Base-by-base conservation (phyloP, 2,888 invertebrate species). In the Eugnorisma glareosa region DNA sequence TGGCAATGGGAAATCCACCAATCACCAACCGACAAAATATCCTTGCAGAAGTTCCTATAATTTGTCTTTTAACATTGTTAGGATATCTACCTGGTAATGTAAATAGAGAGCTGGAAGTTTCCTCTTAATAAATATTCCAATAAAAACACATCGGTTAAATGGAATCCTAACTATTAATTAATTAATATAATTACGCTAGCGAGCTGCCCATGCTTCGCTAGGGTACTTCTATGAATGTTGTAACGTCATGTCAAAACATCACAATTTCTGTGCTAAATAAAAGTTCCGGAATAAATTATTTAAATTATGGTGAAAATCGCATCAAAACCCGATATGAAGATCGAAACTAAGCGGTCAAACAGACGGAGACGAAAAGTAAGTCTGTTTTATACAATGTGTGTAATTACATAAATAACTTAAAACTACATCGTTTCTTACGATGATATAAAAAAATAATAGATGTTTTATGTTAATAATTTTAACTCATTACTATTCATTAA, bases 141-240 rank as follows among this genome's bases (percentile, higher is more conserved):
- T 31, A 37, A 40, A 43, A 57, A 24, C 31, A 43, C 43, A 67
- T 45, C 24, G 51, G 18, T 37, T 37, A 28, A 66, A 24, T 77
- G 28, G 51, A 72, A 72, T 72, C 43, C 21, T 37, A 68, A 61
- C 24, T n/a, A 48, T 73, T 51, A 15, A 48, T 67, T 48, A 63
- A 37, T 54, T 31, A 21, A 61, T 43, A 67, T 66, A 63, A 40
- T 57, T 70, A 76, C 21, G 11, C 28, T 57, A 28, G 15, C 1
- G 5, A 28, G 11, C 7, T 31, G 57, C 15, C 28, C 28, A 15
- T 28, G 15, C 18, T 2, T 7, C 28, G 15, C 6, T 48, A 21
- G 2, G 48, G 48, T 48, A 8, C 48, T 21, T 48, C 48, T 48
- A 24, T 8, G 48, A 48, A 24, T 48, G 48, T 48, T 48, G 3